Evolutionary conservation across 1,140 invertebrate species (phyloP), one percentile per base, ranked within the genome.

Genomic region (Solen grandis): DNA sequence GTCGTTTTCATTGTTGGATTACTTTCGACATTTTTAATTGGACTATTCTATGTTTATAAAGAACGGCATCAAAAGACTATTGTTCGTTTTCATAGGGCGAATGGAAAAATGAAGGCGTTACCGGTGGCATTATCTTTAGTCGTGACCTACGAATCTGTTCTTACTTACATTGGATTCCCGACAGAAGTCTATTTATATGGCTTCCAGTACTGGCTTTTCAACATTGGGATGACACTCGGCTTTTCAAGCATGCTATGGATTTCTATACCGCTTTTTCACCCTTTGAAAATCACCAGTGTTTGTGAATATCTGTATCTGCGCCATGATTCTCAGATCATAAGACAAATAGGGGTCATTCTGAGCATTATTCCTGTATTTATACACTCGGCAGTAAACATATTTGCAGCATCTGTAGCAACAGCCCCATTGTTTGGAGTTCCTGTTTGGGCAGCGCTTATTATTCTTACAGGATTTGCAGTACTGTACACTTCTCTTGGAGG

Each of bases 121-220:
- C 69, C 69, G n/a, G 69, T 73, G 14, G 69, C 69, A 19, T 27
- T 73, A 29, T 73, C 69, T 33, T 38, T 73, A 38, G 8, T 73
- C 5, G 69, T 73, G 0, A 73, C 69, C 35, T 73, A 59, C 60
- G 46, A 73, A 59, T 73, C 69, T 4, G 57, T 55, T 5, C 57
- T 73, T 16, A 59, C 60, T 35, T 73, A 19, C 29, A n/a, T 73
- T 2, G 69, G 69, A 1, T 73, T 38, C 46, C 69, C 69, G 19
- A 41, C 46, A 2, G 69, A 73, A 59, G 55, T 73, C 1, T 73
- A 73, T 25, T n/a, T 73, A 1, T 38, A 73, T 41, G 69, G 69
- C 0, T 59, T 59, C n/a, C 36, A 38, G 27, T 73, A 4, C 33
- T 73, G 69, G 52, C 25, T 73, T 10, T 22, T 27, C 27, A 73